Evolutionary conservation across 1,140 invertebrate species (phyloP), one percentile per base, ranked within the genome.

Genomic region (Ylistrum balloti): DNA sequence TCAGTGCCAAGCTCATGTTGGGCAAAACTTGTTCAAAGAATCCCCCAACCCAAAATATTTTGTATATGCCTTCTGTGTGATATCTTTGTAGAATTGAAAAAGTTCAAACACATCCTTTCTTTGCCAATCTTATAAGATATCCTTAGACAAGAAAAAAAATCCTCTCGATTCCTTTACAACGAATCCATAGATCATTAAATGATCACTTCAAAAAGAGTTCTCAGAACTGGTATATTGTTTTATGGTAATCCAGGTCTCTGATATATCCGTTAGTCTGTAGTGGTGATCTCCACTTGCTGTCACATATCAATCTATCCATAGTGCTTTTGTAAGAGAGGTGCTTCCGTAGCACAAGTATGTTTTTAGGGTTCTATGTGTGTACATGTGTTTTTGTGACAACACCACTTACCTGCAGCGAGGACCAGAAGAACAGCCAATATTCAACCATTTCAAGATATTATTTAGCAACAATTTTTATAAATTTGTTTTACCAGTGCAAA

Each of bases 331-430:
- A 74, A 5, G 56, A 74, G 1, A 45, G 35, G 35, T 38, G 45
- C 22, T 56, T 22, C 28, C 22, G 22, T 74, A 74, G n/a, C 56
- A n/a, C n/a, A 56, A 56, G 56, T 74, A 3, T 74, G 3, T n/a
- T 74, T 74, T 74, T 5, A 28, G 56, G 5, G n/a, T 74, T 17
- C 17, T 5, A n/a, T 74, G 56, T 74, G 22, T 74, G 15, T 74
- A 74, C 22, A 17, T 74, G 56, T 74, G 56, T n/a, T 22, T 74
- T 74, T 74, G 56, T 74, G 56, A 74, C 56, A 74, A 74, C 56
- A 74, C 56, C 56, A 74, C 56, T 74, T 74, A 74, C 56, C 56
- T 74, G 56, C 56, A 74, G n/a, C 56, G 56, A 74, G 56, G 17
- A n/a, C 5, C 56, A 74, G 56, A n/a, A 74, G 56, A n/a, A 74